phyloP scores from a whole-genome alignment of 1,140 invertebrate genomes.

The Heterodera carotae region DNA sequence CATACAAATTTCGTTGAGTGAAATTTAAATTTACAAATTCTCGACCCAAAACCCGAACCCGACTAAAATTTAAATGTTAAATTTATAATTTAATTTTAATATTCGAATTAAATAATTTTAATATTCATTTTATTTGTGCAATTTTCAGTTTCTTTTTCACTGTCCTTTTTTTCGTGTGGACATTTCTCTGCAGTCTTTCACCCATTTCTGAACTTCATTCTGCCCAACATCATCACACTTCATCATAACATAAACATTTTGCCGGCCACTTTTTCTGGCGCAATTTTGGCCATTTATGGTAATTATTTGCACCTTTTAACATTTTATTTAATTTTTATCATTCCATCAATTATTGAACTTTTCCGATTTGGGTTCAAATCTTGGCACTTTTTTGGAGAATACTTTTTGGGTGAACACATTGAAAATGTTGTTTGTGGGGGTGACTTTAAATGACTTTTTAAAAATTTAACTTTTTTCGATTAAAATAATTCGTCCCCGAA shows the following conservation, averaged over 20 bases:
- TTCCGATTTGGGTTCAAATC: too few relatives aligned
- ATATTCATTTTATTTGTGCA: not conserved
- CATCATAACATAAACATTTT: not conserved
- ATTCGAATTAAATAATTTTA: not conserved
- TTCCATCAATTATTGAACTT: too few relatives aligned
- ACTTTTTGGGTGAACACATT: too few relatives aligned
- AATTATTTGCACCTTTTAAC: not conserved
- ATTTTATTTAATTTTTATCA: not conserved
- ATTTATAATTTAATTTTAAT: not conserved
- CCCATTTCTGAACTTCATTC: not conserved
- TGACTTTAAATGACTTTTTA: too few relatives aligned
- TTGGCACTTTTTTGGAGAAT: too few relatives aligned
- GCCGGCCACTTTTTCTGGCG: not conserved
- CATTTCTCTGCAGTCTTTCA: too few relatives aligned
- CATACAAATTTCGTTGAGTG: too few relatives aligned
- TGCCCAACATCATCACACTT: not conserved
- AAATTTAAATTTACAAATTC: not conserved
- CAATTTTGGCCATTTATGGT: constrained; percentile 5
- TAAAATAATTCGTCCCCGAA: too few relatives aligned
- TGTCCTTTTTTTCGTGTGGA: too few relatives aligned
- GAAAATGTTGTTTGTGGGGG: too few relatives aligned
- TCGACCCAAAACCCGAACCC: not conserved
- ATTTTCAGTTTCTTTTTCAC: not conserved
- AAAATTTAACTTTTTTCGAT: too few relatives aligned
- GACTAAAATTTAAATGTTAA: not conserved